Conservation (phyloP, 2,888 invertebrate genomes). For the Cryptosula pallasiana region DNA sequence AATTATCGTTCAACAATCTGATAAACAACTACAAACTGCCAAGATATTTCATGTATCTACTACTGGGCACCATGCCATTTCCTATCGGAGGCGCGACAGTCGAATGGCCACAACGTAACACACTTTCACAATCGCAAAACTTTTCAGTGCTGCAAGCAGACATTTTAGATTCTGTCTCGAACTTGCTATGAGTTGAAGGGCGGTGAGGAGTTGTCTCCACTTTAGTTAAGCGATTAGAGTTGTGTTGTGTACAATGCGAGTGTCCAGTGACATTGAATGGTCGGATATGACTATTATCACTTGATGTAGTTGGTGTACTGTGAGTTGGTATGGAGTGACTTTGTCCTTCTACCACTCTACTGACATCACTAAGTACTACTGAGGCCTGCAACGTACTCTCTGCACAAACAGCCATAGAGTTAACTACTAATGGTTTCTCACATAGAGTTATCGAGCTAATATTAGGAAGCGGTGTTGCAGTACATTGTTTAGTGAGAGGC, state of each 20-base stretch:
- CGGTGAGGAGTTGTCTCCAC: background rate
- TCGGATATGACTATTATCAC: background rate
- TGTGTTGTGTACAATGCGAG: background rate
- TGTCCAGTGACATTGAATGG: background rate
- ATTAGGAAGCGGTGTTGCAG: background rate
- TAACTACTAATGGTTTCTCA: background rate
- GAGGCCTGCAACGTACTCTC: background rate
- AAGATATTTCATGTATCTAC: background rate
- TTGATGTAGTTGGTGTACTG: background rate
- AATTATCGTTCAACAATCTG: too few species aligned
- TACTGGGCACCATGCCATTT: background rate
- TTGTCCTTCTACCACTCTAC: background rate
- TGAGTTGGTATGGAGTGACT: background rate
- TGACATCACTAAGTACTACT: background rate
- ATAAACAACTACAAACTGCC: background rate
- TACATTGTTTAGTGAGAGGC: background rate
- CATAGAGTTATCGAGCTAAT: background rate
- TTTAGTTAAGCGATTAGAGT: background rate
- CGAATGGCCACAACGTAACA: background rate
- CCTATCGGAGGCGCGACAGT: background rate
- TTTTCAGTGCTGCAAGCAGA: conserved; percentile 15
- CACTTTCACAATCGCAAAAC: conserved; percentile 18
- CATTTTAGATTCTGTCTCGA: background rate
- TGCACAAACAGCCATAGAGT: background rate
- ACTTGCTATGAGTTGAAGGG: background rate